phyloP scores from a whole-genome alignment of 2,113 vertebrate species.

The Benthochromis sp. region DNA sequence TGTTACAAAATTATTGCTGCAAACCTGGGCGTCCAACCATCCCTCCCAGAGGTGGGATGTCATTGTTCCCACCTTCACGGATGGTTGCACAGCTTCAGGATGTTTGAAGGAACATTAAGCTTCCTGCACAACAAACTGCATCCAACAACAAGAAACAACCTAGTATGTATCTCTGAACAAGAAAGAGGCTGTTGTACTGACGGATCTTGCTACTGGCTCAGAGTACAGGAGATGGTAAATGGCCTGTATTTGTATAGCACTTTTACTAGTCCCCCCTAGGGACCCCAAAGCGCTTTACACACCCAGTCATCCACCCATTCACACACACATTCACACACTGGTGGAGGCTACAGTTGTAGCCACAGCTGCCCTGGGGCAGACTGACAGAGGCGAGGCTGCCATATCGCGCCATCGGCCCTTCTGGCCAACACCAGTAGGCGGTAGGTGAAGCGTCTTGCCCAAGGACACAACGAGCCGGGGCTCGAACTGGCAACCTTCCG shows the following conservation, averaged over 20 bases:
- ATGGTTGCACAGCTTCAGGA: background rate
- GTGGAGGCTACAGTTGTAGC: background rate
- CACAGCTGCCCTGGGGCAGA: background rate
- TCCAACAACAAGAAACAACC: background rate
- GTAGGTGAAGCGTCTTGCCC: accelerated
- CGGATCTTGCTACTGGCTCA: background rate
- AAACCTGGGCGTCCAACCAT: accelerated
- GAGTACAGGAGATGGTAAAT: background rate
- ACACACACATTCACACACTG: background rate
- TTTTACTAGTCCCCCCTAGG: background rate
- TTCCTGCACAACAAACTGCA: background rate
- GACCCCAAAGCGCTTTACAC: background rate
- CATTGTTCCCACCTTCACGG: background rate
- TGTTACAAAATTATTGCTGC: background rate
- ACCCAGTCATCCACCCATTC: background rate
- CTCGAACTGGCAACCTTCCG: accelerated
- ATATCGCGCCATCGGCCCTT: background rate
- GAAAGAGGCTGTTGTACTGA: background rate
- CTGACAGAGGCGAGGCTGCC: background rate
- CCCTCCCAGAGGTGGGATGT: background rate
- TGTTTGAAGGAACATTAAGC: background rate
- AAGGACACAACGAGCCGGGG: background rate
- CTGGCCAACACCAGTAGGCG: background rate
- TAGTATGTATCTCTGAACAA: background rate
- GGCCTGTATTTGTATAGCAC: background rate